A percentile compares a stretch with the other conserved stretches of the same genome.
Evolutionary conservation across 2,113 vertebrate genomes (phyloP).

Genomic region (rabbit (Oryctolagus cuniculus)): mOryCun1.1 NC_091436.1:82124001-82124500

Average conservation of each 20-base stretch:
- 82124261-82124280: neutral
- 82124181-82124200: neutral
- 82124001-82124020: neutral
- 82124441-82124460: conserved; percentile 65
- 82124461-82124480: conserved; percentile 71
- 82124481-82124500: conserved; percentile 51
- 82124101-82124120: conserved; percentile 25
- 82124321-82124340: neutral
- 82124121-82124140: neutral
- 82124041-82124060: conserved; percentile 3
- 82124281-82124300: neutral
- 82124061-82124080: conserved; percentile 38
- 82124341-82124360: neutral
- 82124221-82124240: neutral
- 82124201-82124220: neutral
- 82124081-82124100: conserved; percentile 54
- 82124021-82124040: neutral
- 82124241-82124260: neutral
- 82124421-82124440: conserved; percentile 39
- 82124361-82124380: neutral
- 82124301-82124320: neutral
- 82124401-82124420: conserved; percentile 40
- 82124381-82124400: neutral
- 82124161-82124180: neutral
- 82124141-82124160: conserved; percentile 16